Evolutionary conservation across 2,113 vertebrate genomes (phyloP).

Genomic region (Aldabrachelys gigantea): DNA sequence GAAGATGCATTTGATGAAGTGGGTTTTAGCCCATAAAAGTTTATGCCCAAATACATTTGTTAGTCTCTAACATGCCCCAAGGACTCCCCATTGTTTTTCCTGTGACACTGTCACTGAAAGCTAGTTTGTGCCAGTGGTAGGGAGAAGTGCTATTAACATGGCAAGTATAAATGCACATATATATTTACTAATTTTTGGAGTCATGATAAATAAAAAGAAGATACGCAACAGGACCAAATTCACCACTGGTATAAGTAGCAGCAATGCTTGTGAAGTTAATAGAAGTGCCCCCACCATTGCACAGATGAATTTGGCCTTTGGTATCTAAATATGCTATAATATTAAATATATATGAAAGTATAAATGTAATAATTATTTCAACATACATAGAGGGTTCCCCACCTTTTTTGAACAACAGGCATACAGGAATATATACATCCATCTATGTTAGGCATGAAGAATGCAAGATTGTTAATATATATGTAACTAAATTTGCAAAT

Average conservation of each 20-base stretch:
- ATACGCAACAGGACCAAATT: neutral
- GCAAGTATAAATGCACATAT: neutral
- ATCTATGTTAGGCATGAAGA: neutral
- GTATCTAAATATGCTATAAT: neutral
- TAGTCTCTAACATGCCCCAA: too few species aligned
- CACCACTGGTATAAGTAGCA: neutral
- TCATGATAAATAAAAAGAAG: neutral
- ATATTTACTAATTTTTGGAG: neutral
- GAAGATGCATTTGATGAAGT: too few species aligned
- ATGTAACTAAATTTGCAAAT: neutral
- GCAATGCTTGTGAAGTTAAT: neutral
- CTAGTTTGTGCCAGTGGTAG: neutral
- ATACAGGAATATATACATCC: neutral
- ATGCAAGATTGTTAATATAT: neutral
- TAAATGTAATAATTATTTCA: neutral
- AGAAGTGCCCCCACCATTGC: neutral
- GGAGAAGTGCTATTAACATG: neutral
- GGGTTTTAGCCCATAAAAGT: too few species aligned
- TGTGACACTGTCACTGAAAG: neutral
- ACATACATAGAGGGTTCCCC: neutral
- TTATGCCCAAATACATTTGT: too few species aligned
- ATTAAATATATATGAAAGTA: neutral
- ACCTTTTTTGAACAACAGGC: neutral
- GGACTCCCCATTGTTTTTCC: neutral
- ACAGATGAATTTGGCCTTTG: neutral